Evolutionary conservation across 2,113 vertebrate genomes (phyloP).

Genomic region (Chaetura pelagica): DNA sequence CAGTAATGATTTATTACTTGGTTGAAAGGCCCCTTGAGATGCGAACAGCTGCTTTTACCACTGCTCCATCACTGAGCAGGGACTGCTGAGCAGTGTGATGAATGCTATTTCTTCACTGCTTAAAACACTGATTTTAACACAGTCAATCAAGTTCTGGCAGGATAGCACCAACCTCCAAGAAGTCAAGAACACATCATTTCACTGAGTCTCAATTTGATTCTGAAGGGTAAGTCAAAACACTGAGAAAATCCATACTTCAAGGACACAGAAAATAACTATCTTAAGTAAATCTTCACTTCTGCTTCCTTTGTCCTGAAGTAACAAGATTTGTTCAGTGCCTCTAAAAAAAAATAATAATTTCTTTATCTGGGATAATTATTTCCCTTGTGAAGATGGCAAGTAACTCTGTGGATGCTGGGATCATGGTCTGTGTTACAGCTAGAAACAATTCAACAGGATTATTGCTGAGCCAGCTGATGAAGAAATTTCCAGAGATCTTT

Average conservation of each 20-base stretch:
- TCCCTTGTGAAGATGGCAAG: neutral
- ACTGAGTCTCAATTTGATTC: neutral
- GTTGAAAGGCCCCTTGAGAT: neutral
- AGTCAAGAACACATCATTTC: neutral
- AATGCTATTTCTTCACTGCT: neutral
- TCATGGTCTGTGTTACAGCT: neutral
- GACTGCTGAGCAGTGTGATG: neutral
- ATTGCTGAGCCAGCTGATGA: neutral
- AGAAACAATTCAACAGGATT: neutral
- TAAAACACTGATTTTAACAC: neutral
- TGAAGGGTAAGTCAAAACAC: neutral
- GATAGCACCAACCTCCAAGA: neutral
- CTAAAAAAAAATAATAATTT: neutral
- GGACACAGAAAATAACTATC: neutral
- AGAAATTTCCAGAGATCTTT: neutral
- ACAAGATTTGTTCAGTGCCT: neutral
- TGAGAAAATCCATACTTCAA: neutral
- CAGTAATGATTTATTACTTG: fast-evolving
- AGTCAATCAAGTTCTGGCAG: neutral
- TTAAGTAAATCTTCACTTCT: neutral
- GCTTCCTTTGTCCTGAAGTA: neutral
- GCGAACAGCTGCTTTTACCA: neutral
- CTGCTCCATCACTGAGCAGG: neutral
- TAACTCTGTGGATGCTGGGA: neutral
- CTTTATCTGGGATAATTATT: neutral